These are phyloP conservation scores for Ammospiza nelsoni DNA, from an alignment of 2,113 vertebrate genomes.

Conservation along the genomic window DNA sequence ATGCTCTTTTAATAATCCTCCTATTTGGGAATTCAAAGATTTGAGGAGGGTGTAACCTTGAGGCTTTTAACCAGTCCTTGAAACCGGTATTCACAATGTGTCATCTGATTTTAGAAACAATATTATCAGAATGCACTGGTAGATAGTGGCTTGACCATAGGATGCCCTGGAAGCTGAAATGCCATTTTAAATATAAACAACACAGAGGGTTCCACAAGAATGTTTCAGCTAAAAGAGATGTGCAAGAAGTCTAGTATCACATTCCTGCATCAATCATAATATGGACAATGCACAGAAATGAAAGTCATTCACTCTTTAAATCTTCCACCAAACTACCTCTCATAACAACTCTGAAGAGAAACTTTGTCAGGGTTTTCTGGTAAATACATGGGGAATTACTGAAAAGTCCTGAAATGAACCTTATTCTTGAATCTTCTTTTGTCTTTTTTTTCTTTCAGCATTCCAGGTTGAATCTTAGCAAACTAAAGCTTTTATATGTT, in stretches of 20 bases:
- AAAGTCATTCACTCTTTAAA: background rate
- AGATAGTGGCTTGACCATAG: background rate
- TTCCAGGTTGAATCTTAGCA: background rate
- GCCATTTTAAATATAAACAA: background rate
- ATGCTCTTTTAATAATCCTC: background rate
- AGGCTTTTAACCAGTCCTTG: constrained; percentile 6
- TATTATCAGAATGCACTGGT: background rate
- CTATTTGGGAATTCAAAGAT: background rate
- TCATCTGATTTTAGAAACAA: constrained; percentile 18
- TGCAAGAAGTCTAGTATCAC: background rate
- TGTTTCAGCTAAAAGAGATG: background rate
- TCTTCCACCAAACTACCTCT: background rate
- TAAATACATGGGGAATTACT: constrained; percentile 4
- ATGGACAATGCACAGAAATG: background rate
- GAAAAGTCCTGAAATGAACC: background rate
- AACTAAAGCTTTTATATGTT: background rate
- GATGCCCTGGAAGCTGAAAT: background rate
- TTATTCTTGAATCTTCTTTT: background rate
- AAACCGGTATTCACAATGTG: background rate
- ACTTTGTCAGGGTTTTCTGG: background rate
- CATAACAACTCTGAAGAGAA: background rate
- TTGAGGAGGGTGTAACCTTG: background rate
- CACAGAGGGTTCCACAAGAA: background rate
- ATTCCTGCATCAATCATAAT: background rate
- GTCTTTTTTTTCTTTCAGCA: background rate